A percentile compares a stretch with the other conserved stretches of the same genome.
Conservation (phyloP, 2,797 vertebrate genomes). For the Lithobates sylvaticus region DNA sequence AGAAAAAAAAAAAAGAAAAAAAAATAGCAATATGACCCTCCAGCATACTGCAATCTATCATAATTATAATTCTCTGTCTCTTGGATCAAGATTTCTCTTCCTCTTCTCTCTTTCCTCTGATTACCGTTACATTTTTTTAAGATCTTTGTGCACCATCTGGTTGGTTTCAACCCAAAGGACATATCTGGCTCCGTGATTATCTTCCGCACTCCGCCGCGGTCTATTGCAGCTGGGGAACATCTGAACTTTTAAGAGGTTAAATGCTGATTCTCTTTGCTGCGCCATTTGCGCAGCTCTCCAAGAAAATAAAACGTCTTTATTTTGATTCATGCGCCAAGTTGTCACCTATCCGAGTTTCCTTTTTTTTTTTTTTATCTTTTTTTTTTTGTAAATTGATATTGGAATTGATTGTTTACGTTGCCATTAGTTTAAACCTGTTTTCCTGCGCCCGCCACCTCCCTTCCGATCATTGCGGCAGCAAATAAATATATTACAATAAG, state of each 20-base stretch:
- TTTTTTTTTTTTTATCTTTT: slow-evolving; percentile 3
- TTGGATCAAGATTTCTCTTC: slow-evolving; percentile 11
- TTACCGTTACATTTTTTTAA: slow-evolving; percentile 21
- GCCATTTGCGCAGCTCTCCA: slow-evolving; percentile 5
- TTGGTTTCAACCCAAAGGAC: slow-evolving; percentile 48
- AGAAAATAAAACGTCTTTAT: slow-evolving; percentile 42
- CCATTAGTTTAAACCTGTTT: slow-evolving; percentile 46
- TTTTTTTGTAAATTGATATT: slow-evolving; percentile 31
- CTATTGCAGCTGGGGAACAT: slow-evolving; percentile 28
- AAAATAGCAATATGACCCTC: slow-evolving; percentile 37
- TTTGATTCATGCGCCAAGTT: slow-evolving; percentile 22
- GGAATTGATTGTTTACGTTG: slow-evolving; percentile 50
- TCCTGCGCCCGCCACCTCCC: slow-evolving; percentile 67
- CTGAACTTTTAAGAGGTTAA: slow-evolving; percentile 53
- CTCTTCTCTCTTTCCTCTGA: slow-evolving; percentile 26
- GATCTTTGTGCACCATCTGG: slow-evolving; percentile 42
- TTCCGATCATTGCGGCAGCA: slow-evolving; percentile 82
- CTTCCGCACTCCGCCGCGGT: not conserved
- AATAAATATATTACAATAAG: slow-evolving; percentile 99
- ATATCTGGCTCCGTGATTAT: slow-evolving; percentile 36
- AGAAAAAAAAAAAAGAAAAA: not conserved
- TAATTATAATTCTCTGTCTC: slow-evolving; percentile 42
- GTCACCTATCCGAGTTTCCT: too few relatives aligned
- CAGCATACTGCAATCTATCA: slow-evolving; percentile 38
- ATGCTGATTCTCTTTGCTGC: slow-evolving; percentile 49